Base-by-base conservation (phyloP, 92 coral and sea anemone genomes). In the Palythoa grandis region DNA sequence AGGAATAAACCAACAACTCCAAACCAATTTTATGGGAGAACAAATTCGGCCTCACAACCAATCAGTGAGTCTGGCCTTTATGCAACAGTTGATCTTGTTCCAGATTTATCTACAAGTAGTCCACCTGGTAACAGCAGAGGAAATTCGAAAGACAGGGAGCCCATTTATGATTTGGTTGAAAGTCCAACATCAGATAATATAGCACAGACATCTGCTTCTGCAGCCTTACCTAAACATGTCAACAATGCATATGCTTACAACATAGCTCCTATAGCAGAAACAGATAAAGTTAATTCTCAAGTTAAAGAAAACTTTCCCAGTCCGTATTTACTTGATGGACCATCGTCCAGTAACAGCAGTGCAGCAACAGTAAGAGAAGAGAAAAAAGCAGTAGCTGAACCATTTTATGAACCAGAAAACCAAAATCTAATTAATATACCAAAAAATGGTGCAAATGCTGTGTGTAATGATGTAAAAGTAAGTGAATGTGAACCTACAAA, bases 241-340 rank as follows among this genome's bases (percentile, higher is more conserved):
- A 24, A 70, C 23, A 77, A 52, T 50, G 74, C 20, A 58, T 53
- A 54, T 52, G n/a, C 70, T 37, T 47, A 52, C 20, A 43, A 53
- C 17, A 20, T 54, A 77, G 67, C 40, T 29, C 71, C 82, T 7
- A 24, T 39, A 75, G 11, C 35, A 54, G 58, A 43, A 53, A 15
- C 5, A 3, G 79, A 53, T 35, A 52, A 29, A 2, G n/a, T 0
- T 82, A 68, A 20, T 52, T 70, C 63, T 23, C 50, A 68, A 22
- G 72, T 67, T 25, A 52, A 58, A 37, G 35, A 71, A 9, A 85
- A 72, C 20, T 78, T 87, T 56, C 92, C 39, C 90, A 12, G 78
- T 92, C n/a, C 93, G 88, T 89, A 88, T 79, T 84, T 90, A 22
- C 53, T 87, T 9, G 91, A 92, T 83, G 89, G 72, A 37, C 90